Evolutionary conservation across 2,797 vertebrate species (phyloP), one percentile per base, ranked within the genome.

Genomic region (Emydoidea blandingii): DNA sequence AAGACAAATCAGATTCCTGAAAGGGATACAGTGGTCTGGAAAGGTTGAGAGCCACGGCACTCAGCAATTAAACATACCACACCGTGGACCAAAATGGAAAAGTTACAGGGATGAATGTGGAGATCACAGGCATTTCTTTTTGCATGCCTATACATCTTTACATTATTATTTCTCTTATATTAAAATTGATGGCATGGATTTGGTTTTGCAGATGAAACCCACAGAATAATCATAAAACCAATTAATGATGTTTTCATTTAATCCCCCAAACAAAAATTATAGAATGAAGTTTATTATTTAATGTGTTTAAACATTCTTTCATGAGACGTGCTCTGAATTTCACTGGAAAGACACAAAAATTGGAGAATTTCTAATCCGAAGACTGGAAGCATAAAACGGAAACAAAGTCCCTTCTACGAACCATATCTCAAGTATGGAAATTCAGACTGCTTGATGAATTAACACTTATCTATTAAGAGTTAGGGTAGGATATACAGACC

Each of bases 401-500:
- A 72, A 72, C 18, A 72, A 68, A 72, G n/a, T 72, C 49, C 44
- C 54, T 37, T 74, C 21, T 44, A 54, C 76, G 82, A 4, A 3
- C 74, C 21, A 6, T 6, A 50, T 47, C 87, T 41, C 54, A 84
- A 31, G 90, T 93, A 79, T 12, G 37, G 15, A 62, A 68, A 62
- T 41, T 78, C 74, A 25, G 94, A 87, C n/a, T 76, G 59, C 49
- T 59, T 89, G 47, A 21, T 15, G 90, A 7, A 4, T 62, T 88
- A 72, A 62, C 29, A 72, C 56, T 15, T 8, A 50, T 34, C 44
- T 93, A 78, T n/a, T 15, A 83, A 50, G n/a, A 2, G 47, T 34
- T 49, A 54, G 56, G 76, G 83, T 76, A 94, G 82, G 79, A 76
- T 41, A 76, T 11, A 72, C 82, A 95, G 95, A 95, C 15, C 44